Evolutionary conservation across 2,113 vertebrate genomes (phyloP), one percentile per base, ranked within the genome.

Genomic region (Oryzias celebensis): DNA sequence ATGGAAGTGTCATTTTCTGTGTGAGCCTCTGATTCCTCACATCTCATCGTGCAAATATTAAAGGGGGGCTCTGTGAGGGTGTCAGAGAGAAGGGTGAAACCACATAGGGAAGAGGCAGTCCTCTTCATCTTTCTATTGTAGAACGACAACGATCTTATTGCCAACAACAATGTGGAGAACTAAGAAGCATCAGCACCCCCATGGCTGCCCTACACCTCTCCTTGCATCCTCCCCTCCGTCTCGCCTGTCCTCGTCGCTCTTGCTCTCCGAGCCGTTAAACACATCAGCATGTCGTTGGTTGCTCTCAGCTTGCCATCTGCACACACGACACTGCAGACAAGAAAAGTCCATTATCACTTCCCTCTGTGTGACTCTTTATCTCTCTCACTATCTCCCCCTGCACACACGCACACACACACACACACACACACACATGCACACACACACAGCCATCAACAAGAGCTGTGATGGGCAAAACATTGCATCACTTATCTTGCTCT

Each of bases 331-430:
- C 74, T 61, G 64, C 73, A 85, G 87, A 91, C 91, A 91, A 88
- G 87, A 76, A 88, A 90, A 91, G 82, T 87, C 85, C 88, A 91
- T 90, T 90, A 91, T 88, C 81, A 65, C 89, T 81, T 78, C 74
- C 69, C 63, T 85, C 78, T 58, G 55, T 79, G 79, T 60, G 75
- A 79, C 73, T 85, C 78, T 84, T 84, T 86, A 82, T 84, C 74
- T 82, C 78, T 65, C 77, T 68, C 67, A 58, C 83, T 51, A 71
- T 80, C 80, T 73, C 59, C 7, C 55, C 68, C 65, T 71, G 75
- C 80, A 78, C 65, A 17, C 7, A 13, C 20, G 7, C 22, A 4
- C 26, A 22, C 26, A 28, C 15, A 52, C 53, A 43, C 62, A 64
- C 52, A 58, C 68, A 55, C 6, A 61, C 0, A 68, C 14, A 58